A percentile compares a stretch with the other conserved stretches of the same genome.
Conservation (phyloP, 2,113 vertebrate genomes). For the Hippocampus guttulatus region DNA sequence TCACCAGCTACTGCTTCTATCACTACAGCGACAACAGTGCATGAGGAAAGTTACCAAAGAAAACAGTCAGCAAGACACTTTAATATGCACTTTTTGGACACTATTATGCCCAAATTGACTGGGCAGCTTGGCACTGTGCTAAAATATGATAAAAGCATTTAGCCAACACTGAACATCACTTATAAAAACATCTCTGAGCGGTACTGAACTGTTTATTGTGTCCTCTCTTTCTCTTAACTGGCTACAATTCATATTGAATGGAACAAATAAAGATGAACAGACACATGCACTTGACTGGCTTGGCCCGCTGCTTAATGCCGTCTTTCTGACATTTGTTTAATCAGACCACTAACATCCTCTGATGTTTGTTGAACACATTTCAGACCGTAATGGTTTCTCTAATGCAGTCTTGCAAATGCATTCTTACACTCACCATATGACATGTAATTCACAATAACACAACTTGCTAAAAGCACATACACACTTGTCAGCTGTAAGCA, state of each 20-base stretch:
- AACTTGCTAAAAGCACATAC: conserved; percentile 11
- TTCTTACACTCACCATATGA: conserved; percentile 31
- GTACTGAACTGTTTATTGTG: conserved; percentile 29
- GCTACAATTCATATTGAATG: conserved; percentile 25
- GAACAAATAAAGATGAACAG: conserved; percentile 41
- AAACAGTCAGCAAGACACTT: conserved; percentile 11
- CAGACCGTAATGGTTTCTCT: conserved; percentile 46
- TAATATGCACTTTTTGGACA: background rate
- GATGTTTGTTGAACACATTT: conserved; percentile 54
- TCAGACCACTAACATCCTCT: conserved; percentile 54
- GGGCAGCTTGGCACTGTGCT: background rate
- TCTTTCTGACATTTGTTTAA: conserved; percentile 53
- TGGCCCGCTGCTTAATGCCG: conserved; percentile 26
- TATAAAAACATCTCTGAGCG: conserved; percentile 22
- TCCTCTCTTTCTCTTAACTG: conserved; percentile 20
- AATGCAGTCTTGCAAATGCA: conserved; percentile 25
- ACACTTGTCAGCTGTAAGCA: conserved; percentile 3
- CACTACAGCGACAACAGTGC: conserved; percentile 13
- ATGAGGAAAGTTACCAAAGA: conserved; percentile 9
- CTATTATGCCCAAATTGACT: background rate
- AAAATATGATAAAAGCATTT: conserved; percentile 7
- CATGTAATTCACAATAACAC: conserved; percentile 10
- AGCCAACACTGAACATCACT: conserved; percentile 16
- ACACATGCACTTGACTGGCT: background rate
- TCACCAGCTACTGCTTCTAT: conserved; percentile 25